A percentile compares a stretch with the other conserved stretches of the same genome.
Evolutionary conservation across 1,140 invertebrate species (phyloP).

Genomic region (Solenopsis fugax): DNA sequence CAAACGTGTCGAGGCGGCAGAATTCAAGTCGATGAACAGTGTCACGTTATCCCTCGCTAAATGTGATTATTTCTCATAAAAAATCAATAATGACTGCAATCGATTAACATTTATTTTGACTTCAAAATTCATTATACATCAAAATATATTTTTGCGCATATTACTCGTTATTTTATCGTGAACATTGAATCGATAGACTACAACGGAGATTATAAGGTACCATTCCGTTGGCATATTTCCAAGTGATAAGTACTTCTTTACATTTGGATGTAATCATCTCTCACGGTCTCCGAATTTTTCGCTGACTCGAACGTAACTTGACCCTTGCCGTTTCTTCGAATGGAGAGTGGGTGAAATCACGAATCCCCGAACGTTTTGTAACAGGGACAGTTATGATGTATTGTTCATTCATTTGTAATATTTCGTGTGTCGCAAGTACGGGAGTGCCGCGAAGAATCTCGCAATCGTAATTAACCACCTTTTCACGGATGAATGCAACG

Average conservation of each 20-base stretch:
- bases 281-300: neutral
- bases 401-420: neutral
- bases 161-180: neutral
- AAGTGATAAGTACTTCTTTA: neutral
- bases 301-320: neutral
- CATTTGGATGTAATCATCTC: neutral
- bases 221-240: neutral
- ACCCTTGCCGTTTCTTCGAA: neutral
- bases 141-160: neutral
- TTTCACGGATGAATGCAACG: neutral
- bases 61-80: neutral
- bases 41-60: conserved; percentile 10
- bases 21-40: neutral
- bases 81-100: neutral
- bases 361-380: neutral
- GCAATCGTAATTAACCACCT: neutral
- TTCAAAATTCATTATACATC: neutral
- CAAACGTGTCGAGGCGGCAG: neutral
- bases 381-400: neutral
- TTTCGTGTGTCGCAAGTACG: neutral
- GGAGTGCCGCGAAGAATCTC: neutral
- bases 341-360: neutral
- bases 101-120: neutral
- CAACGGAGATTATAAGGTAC: neutral
- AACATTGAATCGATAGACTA: neutral